Evolutionary conservation across 2,797 vertebrate species (phyloP).

Genomic region (Paedocypris micromegethes): DNA sequence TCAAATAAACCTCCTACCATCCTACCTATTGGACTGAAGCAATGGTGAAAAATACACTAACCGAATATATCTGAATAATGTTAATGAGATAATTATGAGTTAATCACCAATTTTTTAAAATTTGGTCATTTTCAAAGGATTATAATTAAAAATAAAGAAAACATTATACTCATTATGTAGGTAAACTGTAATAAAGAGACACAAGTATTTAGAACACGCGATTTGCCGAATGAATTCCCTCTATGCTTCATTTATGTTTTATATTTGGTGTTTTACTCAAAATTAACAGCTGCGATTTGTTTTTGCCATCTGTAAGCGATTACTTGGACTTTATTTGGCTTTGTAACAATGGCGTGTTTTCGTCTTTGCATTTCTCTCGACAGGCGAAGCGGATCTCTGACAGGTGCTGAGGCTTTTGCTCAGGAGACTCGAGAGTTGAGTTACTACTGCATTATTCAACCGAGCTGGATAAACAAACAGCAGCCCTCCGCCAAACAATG

Average conservation of each 20-base stretch:
- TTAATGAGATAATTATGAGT: too few relatives aligned
- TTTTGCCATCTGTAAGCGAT: slow-evolving; percentile 77
- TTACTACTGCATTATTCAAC: slow-evolving; percentile 76
- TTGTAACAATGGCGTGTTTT: slow-evolving; percentile 73
- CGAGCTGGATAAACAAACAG: slow-evolving; percentile 72
- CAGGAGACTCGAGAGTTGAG: slow-evolving; percentile 67
- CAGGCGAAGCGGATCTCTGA: slow-evolving; percentile 68
- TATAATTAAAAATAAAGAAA: too few relatives aligned
- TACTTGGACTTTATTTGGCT: slow-evolving; percentile 73
- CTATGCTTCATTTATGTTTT: slow-evolving; percentile 71
- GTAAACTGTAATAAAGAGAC: slow-evolving; percentile 64
- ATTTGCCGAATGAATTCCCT: slow-evolving; percentile 67
- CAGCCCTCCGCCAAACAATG: slow-evolving; percentile 58
- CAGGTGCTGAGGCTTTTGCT: slow-evolving; percentile 74
- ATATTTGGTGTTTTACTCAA: slow-evolving; percentile 73
- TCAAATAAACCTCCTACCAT: too few relatives aligned
- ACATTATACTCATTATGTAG: too few relatives aligned
- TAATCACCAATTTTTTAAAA: too few relatives aligned
- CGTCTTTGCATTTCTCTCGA: slow-evolving; percentile 66
- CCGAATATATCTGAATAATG: too few relatives aligned
- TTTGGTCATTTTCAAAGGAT: too few relatives aligned
- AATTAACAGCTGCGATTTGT: slow-evolving; percentile 76
- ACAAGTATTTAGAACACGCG: slow-evolving; percentile 64
- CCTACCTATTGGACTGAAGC: too few relatives aligned
- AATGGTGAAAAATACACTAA: too few relatives aligned